phyloP scores from a whole-genome alignment of 2,113 vertebrate genomes.

The Nicator chloris region DNA sequence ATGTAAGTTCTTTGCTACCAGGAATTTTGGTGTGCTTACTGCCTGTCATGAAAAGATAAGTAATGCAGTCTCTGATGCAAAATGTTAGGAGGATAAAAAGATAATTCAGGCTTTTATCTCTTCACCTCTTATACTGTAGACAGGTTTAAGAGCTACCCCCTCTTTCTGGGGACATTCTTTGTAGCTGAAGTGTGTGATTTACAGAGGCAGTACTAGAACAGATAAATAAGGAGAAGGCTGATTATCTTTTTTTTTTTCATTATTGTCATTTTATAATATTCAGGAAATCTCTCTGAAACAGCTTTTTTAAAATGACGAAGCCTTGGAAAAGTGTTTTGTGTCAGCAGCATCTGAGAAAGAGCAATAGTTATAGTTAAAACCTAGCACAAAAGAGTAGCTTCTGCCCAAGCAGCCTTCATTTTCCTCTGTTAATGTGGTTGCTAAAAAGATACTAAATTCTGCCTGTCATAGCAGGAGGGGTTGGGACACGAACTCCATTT shows the following conservation, averaged over 20 bases:
- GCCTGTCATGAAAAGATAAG: constrained; percentile 3
- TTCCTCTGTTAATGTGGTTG: background rate
- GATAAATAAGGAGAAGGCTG: background rate
- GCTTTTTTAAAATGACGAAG: background rate
- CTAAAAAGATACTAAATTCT: background rate
- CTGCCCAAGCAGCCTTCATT: background rate
- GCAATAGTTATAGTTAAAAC: background rate
- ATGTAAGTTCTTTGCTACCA: constrained; percentile 22
- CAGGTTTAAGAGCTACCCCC: background rate
- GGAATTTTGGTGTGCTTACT: background rate
- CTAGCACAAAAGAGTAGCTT: background rate
- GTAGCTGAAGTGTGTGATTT: background rate
- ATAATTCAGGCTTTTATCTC: background rate
- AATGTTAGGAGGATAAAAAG: background rate
- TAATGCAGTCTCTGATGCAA: background rate
- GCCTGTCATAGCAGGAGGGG: background rate
- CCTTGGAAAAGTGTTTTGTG: background rate
- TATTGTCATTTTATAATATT: background rate
- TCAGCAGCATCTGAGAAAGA: background rate
- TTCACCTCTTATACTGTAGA: background rate
- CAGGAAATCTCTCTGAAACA: background rate
- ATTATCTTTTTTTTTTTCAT: background rate
- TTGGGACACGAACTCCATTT: background rate
- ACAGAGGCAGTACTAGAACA: background rate
- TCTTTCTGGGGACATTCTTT: background rate